These are phyloP conservation scores for western clawed frog (Xenopus tropicalis) DNA, from an alignment of 2,113 vertebrate species.

Conservation along the genomic window DNA sequence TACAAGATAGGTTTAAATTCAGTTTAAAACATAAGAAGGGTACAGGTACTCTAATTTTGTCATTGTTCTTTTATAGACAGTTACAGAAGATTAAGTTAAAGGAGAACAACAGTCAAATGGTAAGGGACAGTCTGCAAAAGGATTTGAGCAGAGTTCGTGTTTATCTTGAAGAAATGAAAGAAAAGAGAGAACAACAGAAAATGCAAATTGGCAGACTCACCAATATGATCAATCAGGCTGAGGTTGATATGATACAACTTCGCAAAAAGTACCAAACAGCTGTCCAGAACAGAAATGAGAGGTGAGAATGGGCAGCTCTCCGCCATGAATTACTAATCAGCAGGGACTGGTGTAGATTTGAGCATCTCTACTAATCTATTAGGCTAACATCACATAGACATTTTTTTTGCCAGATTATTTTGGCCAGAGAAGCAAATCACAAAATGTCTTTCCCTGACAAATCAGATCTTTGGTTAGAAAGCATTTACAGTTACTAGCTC, in stretches of 20 bases:
- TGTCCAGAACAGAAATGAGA: slow-evolving; percentile 69
- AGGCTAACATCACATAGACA: too few relatives aligned
- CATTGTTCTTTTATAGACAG: slow-evolving; percentile 57
- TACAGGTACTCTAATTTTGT: not conserved
- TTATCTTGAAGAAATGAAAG: slow-evolving; percentile 62
- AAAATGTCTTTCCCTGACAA: too few relatives aligned
- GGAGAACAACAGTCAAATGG: slow-evolving; percentile 64
- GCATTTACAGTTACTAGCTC: too few relatives aligned
- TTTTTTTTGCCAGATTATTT: too few relatives aligned
- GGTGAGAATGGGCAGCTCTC: slow-evolving; percentile 56
- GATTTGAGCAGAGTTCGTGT: slow-evolving; percentile 63
- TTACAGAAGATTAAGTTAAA: slow-evolving; percentile 74
- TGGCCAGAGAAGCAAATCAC: too few relatives aligned
- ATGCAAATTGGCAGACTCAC: slow-evolving; percentile 66
- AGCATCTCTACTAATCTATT: too few relatives aligned
- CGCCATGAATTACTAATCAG: too few relatives aligned
- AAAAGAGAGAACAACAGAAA: slow-evolving; percentile 67
- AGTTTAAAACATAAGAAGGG: too few relatives aligned
- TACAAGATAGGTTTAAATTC: too few relatives aligned
- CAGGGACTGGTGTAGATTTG: too few relatives aligned
- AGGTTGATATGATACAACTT: slow-evolving; percentile 68
- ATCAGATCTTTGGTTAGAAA: too few relatives aligned
- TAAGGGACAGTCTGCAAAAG: slow-evolving; percentile 66
- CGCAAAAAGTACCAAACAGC: slow-evolving; percentile 64
- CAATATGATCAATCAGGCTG: slow-evolving; percentile 58